A percentile compares a stretch with the other conserved stretches of the same genome.
Evolutionary conservation across 2,797 vertebrate genomes (phyloP).

Genomic region (Poecilia gillii): DNA sequence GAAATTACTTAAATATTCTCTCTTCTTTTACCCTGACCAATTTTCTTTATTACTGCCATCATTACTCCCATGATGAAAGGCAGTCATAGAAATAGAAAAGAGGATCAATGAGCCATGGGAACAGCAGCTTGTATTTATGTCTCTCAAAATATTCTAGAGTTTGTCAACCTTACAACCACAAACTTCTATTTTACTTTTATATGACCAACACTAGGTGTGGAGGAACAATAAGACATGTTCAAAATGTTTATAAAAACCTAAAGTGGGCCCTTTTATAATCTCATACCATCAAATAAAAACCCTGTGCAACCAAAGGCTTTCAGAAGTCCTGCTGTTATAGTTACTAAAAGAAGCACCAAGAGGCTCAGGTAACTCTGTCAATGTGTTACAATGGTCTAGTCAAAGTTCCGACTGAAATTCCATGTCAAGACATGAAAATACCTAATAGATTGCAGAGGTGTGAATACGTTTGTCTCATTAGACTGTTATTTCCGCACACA

Average conservation of each 20-base stretch:
- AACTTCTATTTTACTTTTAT: not conserved
- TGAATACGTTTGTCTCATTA: not conserved
- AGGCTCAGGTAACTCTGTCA: not conserved
- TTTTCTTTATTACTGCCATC: not conserved
- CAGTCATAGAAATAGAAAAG: not conserved
- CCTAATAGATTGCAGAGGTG: not conserved
- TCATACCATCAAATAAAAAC: not conserved
- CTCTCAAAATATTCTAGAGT: not conserved
- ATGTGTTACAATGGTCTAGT: not conserved
- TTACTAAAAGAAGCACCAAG: not conserved
- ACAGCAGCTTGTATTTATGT: not conserved
- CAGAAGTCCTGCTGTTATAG: not conserved
- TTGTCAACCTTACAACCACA: not conserved
- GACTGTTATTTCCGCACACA: not conserved
- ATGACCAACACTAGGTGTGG: not conserved
- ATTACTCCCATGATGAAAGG: not conserved
- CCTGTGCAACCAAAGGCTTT: not conserved
- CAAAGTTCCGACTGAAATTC: not conserved
- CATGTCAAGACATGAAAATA: not conserved
- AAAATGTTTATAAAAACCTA: not conserved
- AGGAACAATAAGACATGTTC: not conserved
- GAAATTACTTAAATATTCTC: not conserved
- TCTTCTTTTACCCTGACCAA: not conserved
- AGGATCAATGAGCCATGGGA: not conserved
- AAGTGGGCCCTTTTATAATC: not conserved